phyloP scores from a whole-genome alignment of 2,797 vertebrate species.

The Poecilia picta region DNA sequence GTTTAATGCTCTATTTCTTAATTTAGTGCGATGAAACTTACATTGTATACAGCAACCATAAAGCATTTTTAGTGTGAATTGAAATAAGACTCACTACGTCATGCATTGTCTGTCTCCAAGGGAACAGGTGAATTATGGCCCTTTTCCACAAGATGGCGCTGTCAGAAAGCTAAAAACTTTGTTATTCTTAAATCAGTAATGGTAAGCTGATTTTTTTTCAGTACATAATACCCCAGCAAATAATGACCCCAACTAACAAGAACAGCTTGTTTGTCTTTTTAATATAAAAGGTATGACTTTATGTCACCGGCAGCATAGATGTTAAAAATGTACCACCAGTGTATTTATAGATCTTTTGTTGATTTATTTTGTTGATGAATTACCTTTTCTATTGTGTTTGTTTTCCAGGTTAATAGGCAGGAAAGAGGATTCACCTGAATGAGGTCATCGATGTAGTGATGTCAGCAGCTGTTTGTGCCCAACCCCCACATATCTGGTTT shows the following conservation, averaged over 20 bases:
- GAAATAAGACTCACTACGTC: neutral
- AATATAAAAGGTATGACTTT: neutral
- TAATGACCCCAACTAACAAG: neutral
- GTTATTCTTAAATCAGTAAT: neutral
- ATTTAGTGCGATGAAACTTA: neutral
- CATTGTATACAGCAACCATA: neutral
- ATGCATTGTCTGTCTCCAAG: neutral
- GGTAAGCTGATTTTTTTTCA: neutral
- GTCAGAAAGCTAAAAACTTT: slow-evolving; percentile 30
- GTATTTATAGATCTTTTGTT: neutral
- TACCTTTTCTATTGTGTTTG: neutral
- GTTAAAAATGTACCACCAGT: neutral
- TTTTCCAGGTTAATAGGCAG: neutral
- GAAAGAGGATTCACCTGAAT: slow-evolving; percentile 30
- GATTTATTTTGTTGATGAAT: slow-evolving; percentile 1
- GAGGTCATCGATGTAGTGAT: slow-evolving; percentile 64
- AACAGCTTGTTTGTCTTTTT: neutral
- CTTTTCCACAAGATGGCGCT: slow-evolving; percentile 65
- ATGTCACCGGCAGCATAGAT: neutral
- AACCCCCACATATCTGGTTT: slow-evolving; percentile 19
- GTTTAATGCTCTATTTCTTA: neutral
- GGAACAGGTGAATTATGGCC: neutral
- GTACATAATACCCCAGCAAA: neutral
- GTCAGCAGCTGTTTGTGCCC: slow-evolving; percentile 28
- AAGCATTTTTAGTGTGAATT: neutral